Evolutionary conservation across 2,888 invertebrate genomes (phyloP).

Genomic region (Cinara cedri): DNA sequence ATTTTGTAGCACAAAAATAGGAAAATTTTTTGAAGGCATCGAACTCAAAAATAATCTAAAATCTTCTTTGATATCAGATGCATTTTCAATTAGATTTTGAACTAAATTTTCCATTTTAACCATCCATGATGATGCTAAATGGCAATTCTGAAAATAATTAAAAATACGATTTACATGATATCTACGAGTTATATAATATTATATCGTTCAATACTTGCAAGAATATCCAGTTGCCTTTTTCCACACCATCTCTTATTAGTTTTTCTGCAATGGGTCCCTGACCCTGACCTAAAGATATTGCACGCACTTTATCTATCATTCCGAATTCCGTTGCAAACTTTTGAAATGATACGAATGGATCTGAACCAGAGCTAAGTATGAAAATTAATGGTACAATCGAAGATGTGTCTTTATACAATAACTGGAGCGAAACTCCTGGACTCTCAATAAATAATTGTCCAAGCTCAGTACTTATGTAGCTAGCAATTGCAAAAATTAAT

Average conservation of each 20-base stretch:
- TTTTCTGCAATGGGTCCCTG: slow-evolving; percentile 90
- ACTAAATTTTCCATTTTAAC: slow-evolving; percentile 70
- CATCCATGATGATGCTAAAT: slow-evolving; percentile 84
- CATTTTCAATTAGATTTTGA: slow-evolving; percentile 41
- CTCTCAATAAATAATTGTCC: slow-evolving; percentile 83
- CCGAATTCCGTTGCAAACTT: slow-evolving; percentile 81
- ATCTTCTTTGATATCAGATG: not conserved
- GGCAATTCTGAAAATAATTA: slow-evolving; percentile 75
- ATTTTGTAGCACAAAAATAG: slow-evolving; percentile 76
- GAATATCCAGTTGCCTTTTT: slow-evolving; percentile 86
- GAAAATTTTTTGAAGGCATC: slow-evolving; percentile 90
- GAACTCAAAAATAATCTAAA: slow-evolving; percentile 88
- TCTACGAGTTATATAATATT: not conserved
- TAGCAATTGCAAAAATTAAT: slow-evolving; percentile 79
- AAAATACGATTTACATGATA: not conserved
- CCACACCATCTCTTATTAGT: slow-evolving; percentile 74
- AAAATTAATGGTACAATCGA: slow-evolving; percentile 81
- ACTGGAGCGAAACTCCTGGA: slow-evolving; percentile 74
- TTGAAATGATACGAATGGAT: slow-evolving; percentile 83
- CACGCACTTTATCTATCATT: slow-evolving; percentile 72
- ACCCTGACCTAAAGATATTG: slow-evolving; percentile 89
- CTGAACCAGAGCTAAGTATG: slow-evolving; percentile 85
- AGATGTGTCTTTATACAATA: slow-evolving; percentile 74
- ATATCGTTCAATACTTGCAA: slow-evolving; percentile 68
- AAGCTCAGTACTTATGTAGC: slow-evolving; percentile 78